These are phyloP conservation scores for Cantharis lateralis DNA, from an alignment of 2,888 invertebrate genomes.

Conservation along the genomic window DNA sequence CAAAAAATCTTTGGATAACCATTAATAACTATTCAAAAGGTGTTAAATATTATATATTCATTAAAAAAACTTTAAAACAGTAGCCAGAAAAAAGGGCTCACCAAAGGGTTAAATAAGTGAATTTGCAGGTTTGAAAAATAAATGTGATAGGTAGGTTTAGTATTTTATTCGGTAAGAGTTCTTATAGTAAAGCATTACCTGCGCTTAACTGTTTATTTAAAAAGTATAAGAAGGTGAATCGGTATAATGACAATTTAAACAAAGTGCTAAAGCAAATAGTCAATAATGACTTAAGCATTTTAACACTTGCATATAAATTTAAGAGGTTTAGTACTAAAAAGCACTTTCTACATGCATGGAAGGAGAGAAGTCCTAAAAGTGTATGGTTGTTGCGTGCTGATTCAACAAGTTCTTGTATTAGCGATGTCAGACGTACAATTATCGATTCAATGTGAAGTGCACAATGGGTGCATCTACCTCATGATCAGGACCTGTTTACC, in stretches of 20 bases:
- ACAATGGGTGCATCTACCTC: constrained; percentile 29
- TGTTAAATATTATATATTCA: no score
- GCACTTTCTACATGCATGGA: not conserved
- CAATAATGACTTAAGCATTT: not conserved
- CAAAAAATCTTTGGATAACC: no score
- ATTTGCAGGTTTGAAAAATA: not conserved
- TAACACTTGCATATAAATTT: not conserved
- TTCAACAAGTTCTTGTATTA: constrained; percentile 26
- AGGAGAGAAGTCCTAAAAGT: not conserved
- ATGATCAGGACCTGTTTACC: constrained; percentile 23
- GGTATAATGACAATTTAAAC: not conserved
- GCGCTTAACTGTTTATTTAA: not conserved
- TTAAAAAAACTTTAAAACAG: no score
- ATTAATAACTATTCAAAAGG: no score
- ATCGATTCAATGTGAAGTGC: constrained; percentile 33
- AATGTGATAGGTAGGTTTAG: no score
- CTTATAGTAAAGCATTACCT: not conserved
- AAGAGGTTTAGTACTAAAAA: not conserved
- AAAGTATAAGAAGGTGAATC: not conserved
- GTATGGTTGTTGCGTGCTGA: constrained; percentile 20
- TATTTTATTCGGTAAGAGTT: not conserved
- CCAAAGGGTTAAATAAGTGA: not conserved
- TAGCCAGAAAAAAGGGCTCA: no score
- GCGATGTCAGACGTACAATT: constrained; percentile 32
- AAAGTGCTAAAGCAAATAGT: not conserved